Percentiles rank a stretch among this genome's conserved stretches.
These are phyloP conservation scores for Phataginus tetradactyla DNA, from an alignment of 2,797 vertebrate genomes.

Conservation along the genomic window DNA sequence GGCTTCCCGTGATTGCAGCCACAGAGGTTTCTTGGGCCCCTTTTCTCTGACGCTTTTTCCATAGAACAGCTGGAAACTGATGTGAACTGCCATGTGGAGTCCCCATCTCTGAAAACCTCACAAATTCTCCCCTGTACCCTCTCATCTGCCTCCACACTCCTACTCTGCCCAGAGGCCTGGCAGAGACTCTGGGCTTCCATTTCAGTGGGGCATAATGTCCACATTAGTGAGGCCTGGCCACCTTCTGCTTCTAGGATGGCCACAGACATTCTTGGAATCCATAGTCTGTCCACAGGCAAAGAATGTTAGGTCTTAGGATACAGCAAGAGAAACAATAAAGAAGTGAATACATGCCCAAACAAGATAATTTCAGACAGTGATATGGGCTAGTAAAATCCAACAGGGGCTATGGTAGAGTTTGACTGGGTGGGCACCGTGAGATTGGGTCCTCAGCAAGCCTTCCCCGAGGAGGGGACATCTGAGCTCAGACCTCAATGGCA, in stretches of 20 bases:
- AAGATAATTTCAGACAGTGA: neutral
- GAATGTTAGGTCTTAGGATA: neutral
- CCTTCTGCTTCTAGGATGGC: neutral
- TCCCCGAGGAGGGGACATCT: neutral
- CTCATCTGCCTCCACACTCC: neutral
- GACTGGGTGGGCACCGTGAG: neutral
- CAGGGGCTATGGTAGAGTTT: neutral
- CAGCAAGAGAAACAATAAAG: neutral
- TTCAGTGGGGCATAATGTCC: no score
- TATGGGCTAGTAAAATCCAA: neutral
- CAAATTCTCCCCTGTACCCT: neutral
- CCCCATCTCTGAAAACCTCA: neutral
- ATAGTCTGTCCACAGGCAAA: neutral
- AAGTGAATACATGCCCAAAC: neutral
- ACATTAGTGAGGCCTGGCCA: rapidly evolving
- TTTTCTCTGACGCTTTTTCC: constrained; percentile 70
- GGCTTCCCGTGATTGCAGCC: constrained; percentile 60
- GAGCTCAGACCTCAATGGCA: neutral
- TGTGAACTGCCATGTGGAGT: neutral
- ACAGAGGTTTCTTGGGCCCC: constrained; percentile 40
- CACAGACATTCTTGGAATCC: neutral
- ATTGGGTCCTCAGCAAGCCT: neutral
- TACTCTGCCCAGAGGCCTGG: neutral
- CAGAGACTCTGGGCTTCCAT: neutral
- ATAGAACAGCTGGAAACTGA: neutral